phyloP scores from a whole-genome alignment of 2,888 invertebrate species.

The Hololepta plana region DNA sequence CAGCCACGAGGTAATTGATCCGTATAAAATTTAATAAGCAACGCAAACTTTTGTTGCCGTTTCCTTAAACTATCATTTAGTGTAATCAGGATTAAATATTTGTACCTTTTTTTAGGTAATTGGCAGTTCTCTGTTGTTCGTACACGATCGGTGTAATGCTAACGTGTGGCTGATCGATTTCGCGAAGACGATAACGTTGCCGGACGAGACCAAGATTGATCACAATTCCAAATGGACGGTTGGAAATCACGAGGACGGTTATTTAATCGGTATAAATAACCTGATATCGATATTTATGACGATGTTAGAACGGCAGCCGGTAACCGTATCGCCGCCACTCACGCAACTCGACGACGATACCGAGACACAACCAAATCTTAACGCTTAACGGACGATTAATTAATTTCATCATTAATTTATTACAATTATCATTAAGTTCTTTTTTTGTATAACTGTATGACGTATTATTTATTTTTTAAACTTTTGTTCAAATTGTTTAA shows the following conservation, averaged over 20 bases:
- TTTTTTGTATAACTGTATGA: too few relatives aligned
- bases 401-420: too few relatives aligned
- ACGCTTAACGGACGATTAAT: too few relatives aligned
- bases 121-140: slow-evolving; percentile 85
- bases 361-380: too few relatives aligned
- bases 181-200: slow-evolving; percentile 79
- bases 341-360: too few relatives aligned
- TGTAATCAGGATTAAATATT: too few relatives aligned
- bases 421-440: too few relatives aligned
- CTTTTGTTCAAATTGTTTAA: too few relatives aligned
- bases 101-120: slow-evolving; percentile 51
- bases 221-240: slow-evolving; percentile 80
- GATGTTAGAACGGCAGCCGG: slow-evolving; percentile 26
- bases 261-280: slow-evolving; percentile 81
- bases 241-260: slow-evolving; percentile 93
- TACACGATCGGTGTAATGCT: slow-evolving; percentile 76
- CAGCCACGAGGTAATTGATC: slow-evolving; percentile 77
- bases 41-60: background rate
- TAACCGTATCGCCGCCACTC: slow-evolving; percentile 1
- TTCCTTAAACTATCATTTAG: too few relatives aligned
- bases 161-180: slow-evolving; percentile 97
- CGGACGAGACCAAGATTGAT: slow-evolving; percentile 51
- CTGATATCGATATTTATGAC: slow-evolving; percentile 68
- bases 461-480: too few relatives aligned
- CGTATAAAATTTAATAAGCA: background rate